phyloP scores from a whole-genome alignment of 2,888 invertebrate species.

The Chrysolina americana region DNA sequence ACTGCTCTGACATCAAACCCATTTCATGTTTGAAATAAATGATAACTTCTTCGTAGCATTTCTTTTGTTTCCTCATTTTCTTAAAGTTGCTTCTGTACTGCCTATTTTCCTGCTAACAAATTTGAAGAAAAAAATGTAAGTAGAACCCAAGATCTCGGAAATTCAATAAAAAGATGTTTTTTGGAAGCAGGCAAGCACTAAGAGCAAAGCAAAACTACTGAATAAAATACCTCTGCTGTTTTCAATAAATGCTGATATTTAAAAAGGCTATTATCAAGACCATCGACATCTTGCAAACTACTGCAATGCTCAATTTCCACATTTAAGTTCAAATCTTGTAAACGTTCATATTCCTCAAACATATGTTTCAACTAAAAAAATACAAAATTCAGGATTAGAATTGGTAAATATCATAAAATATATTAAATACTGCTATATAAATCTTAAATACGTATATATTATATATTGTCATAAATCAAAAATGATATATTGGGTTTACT shows the following conservation, averaged over 20 bases:
- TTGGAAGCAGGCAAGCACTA: conserved; percentile 26
- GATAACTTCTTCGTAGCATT: conserved; percentile 61
- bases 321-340: conserved; percentile 64
- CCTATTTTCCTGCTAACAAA: conserved; percentile 50
- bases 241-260: conserved; percentile 64
- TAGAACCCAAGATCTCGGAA: background rate
- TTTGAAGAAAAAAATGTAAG: background rate
- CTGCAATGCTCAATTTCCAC: conserved; percentile 66
- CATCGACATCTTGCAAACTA: conserved; percentile 63
- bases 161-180: background rate
- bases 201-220: conserved; percentile 27
- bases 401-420: too few species aligned
- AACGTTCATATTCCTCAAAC: conserved; percentile 44
- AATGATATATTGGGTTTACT: too few species aligned
- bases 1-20: conserved; percentile 60
- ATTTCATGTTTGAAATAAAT: conserved; percentile 62
- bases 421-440: too few species aligned
- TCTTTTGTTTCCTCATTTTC: conserved; percentile 58
- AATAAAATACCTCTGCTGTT: conserved; percentile 58
- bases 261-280: conserved; percentile 62
- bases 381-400: background rate
- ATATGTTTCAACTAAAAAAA: conserved; percentile 41
- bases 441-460: too few species aligned
- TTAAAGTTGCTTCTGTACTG: conserved; percentile 50
- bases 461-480: too few species aligned